Base-by-base conservation (phyloP, 2,113 vertebrate genomes). In the Pterocles gutturalis region DNA sequence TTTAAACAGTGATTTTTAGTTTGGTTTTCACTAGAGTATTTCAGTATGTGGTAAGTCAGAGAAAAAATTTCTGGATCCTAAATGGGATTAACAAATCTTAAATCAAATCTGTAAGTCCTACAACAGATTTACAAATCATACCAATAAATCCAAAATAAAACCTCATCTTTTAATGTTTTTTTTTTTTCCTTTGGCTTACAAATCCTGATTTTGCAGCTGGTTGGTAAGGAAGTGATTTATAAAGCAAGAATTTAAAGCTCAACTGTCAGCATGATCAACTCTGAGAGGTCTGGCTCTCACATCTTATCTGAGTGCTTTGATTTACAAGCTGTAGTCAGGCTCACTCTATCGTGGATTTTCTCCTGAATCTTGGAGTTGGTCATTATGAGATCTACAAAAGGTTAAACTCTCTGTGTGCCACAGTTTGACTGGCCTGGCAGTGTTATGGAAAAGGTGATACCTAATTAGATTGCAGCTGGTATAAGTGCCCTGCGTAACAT, bases 191-290 rank as follows among this genome's bases (percentile, higher is more conserved):
- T 95, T 93, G 93, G 95, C 90, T 98, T 97, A 96, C 54, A 98
- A 96, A 97, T 86, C 87, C 93, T 62, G 76, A 72, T 96, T 97
- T 97, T 98, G 93, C 94, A 96, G 93, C 93, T 97, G 95, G 60
- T 82, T 97, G 96, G 91, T 93, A 87, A 97, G 83, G 83, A 97
- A 97, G 75, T 85, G 97, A 98, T 97, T 96, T 97, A 98, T 97
- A 96, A 95, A 97, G 96, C 75, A 96, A 88, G 91, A 96, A 91
- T 89, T 87, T 94, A 96, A 95, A 94, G 83, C 79, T 89, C 81
- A 85, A 64, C 87, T 88, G 93, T 85, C 83, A 96, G 94, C 64
- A 34, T 55, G 82, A 97, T 92, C 93, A 96, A 21, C 91, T 92
- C 81, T 88, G 84, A 96, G 96, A 97, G 95, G 91, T 90, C 92